A percentile compares a stretch with the other conserved stretches of the same genome.
Evolutionary conservation across 2,888 invertebrate species (phyloP).

Genomic region (Byasa hedistus): DNA sequence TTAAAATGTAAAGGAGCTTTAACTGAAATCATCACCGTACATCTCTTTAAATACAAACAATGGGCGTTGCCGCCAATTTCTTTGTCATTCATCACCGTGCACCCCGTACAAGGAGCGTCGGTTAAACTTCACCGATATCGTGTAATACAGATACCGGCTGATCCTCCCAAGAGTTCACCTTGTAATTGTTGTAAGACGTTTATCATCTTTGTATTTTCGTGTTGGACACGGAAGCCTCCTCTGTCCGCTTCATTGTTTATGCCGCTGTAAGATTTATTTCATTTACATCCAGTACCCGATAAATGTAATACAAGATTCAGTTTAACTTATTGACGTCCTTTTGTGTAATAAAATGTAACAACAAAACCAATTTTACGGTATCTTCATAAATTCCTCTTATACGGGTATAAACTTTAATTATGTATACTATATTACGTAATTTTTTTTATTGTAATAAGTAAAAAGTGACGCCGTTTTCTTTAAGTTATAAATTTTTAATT

Average conservation of each 20-base stretch:
- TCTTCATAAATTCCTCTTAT: too few species aligned
- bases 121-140: constrained; percentile 53
- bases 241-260: constrained; percentile 41
- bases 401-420: too few species aligned
- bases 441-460: too few species aligned
- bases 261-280: too few species aligned
- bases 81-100: constrained; percentile 53
- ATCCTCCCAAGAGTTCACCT: constrained; percentile 60
- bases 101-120: constrained; percentile 57
- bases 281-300: too few species aligned
- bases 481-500: too few species aligned
- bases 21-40: constrained; percentile 52
- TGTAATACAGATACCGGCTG: constrained; percentile 62
- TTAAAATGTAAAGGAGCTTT: constrained; percentile 45
- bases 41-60: constrained; percentile 56
- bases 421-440: too few species aligned
- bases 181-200: constrained; percentile 64
- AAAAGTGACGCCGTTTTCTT: too few species aligned
- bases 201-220: constrained; percentile 67
- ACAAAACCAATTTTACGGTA: too few species aligned
- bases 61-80: constrained; percentile 56
- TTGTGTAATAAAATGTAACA: too few species aligned
- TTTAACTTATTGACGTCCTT: too few species aligned
- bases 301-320: too few species aligned
- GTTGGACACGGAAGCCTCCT: constrained; percentile 60